phyloP scores from a whole-genome alignment of 2,888 invertebrate species.

The Fragum fragum region DNA sequence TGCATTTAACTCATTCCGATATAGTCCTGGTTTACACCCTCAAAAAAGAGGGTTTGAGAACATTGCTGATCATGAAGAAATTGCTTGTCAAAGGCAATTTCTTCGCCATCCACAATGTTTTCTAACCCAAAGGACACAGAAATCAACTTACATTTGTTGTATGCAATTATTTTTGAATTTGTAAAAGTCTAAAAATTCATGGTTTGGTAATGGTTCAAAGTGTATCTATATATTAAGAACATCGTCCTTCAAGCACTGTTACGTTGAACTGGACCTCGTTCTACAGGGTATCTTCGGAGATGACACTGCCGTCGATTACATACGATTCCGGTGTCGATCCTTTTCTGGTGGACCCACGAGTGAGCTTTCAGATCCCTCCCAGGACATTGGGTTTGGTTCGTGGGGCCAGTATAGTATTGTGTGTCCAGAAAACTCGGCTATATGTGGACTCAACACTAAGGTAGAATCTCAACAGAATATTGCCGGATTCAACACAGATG shows the following conservation, averaged over 20 bases:
- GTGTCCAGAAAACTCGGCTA: background rate
- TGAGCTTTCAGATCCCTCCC: background rate
- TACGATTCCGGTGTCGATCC: background rate
- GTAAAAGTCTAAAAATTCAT: too few species aligned
- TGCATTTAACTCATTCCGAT: too few species aligned
- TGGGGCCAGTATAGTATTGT: background rate
- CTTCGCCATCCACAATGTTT: too few species aligned
- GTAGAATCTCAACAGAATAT: conserved; percentile 9
- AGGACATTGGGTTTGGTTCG: background rate
- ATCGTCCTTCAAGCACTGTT: background rate
- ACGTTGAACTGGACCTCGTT: background rate
- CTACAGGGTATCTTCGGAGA: conserved; percentile 14
- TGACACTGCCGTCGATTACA: conserved; percentile 4
- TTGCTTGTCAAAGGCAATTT: too few species aligned
- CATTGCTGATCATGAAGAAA: too few species aligned
- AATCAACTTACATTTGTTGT: too few species aligned
- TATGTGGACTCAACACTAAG: conserved; percentile 11
- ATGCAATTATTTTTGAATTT: background rate
- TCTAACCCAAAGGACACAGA: too few species aligned
- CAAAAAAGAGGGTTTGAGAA: too few species aligned
- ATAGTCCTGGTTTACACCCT: too few species aligned
- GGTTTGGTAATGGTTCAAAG: too few species aligned
- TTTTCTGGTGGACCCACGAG: background rate
- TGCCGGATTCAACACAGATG: background rate
- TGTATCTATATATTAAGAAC: background rate